These are phyloP conservation scores for Prinia subflava DNA, from an alignment of 2,113 vertebrate species.

Conservation along the genomic window DNA sequence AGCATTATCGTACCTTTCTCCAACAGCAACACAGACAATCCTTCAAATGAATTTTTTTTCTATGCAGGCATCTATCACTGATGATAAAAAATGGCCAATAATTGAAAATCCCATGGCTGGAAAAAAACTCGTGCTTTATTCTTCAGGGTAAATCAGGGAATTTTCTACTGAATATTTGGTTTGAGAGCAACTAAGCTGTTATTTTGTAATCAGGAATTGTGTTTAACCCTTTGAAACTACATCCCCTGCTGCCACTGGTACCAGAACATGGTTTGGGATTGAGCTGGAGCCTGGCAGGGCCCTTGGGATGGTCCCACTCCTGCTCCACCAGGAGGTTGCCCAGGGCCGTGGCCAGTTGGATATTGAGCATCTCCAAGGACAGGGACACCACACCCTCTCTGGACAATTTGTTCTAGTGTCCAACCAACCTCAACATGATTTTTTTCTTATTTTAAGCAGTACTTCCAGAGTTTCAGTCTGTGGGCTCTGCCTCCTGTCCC, in stretches of 20 bases:
- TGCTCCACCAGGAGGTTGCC: neutral
- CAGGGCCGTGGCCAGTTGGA: fast-evolving
- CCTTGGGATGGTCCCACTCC: neutral
- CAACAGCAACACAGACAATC: constrained; percentile 5
- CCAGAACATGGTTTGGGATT: fast-evolving
- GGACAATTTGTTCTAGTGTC: neutral
- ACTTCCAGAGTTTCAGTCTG: neutral
- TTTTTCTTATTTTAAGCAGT: neutral
- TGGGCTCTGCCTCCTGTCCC: neutral
- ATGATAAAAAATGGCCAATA: constrained; percentile 21
- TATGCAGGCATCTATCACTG: neutral
- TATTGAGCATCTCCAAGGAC: neutral
- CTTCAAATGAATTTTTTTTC: neutral
- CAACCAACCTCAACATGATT: neutral
- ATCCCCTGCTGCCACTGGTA: fast-evolving
- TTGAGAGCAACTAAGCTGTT: neutral
- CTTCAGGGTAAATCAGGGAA: neutral
- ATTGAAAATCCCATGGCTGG: neutral
- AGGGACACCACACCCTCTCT: too few relatives aligned
- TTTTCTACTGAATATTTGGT: neutral
- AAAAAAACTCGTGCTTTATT: neutral
- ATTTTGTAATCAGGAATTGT: neutral
- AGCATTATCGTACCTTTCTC: constrained; percentile 7
- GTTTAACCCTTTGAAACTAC: neutral
- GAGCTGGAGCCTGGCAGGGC: neutral